Conservation (phyloP, 2,113 vertebrate species). For the Gymnogyps californianus region DNA sequence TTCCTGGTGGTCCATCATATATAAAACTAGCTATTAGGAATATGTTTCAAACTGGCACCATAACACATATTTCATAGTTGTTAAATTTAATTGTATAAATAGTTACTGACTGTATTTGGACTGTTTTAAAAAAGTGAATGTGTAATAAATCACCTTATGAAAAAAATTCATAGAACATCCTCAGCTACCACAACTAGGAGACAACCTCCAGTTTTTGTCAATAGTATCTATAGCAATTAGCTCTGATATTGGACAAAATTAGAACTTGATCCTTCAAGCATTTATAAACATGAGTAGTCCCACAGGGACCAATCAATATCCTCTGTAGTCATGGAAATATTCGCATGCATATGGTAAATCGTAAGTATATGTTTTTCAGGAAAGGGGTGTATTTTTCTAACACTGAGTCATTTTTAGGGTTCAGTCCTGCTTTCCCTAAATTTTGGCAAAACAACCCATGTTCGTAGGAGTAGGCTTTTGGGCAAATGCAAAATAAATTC, state of each 20-base stretch:
- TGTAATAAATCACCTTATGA: neutral
- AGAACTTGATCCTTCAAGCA: constrained; percentile 29
- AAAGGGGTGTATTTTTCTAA: neutral
- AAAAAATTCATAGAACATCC: neutral
- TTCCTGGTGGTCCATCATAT: constrained; percentile 31
- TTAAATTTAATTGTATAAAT: constrained; percentile 52
- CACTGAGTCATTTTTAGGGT: neutral
- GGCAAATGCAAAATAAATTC: neutral
- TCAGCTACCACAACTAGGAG: neutral
- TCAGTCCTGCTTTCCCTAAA: neutral
- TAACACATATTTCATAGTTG: constrained; percentile 20
- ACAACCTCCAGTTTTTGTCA: neutral
- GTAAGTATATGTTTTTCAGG: neutral
- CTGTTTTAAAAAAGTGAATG: neutral
- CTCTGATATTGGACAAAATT: constrained; percentile 37
- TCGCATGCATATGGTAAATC: neutral
- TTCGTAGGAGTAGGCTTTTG: neutral
- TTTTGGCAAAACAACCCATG: neutral
- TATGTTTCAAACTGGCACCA: constrained; percentile 4
- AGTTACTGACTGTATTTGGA: neutral
- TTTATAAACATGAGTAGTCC: neutral
- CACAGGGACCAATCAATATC: constrained; percentile 13
- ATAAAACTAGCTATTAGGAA: constrained; percentile 43
- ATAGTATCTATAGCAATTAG: constrained; percentile 27
- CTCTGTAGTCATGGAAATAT: constrained; percentile 16